These are phyloP conservation scores for Etheostoma cragini DNA, from an alignment of 2,113 vertebrate genomes.

Conservation along the genomic window DNA sequence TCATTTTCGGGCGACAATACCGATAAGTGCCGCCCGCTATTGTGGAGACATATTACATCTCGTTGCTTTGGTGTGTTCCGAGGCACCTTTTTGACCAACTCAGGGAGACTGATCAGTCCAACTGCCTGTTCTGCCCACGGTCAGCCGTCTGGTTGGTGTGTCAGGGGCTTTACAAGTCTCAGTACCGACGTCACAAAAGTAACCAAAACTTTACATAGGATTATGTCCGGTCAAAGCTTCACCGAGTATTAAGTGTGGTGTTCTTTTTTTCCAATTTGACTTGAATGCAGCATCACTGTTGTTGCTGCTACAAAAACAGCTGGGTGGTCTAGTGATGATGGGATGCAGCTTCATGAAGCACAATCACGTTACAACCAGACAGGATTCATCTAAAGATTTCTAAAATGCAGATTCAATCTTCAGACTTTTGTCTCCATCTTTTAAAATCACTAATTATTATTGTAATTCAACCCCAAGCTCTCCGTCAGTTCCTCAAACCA, in stretches of 20 bases:
- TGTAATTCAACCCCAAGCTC: not conserved
- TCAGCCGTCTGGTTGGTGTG: too few species aligned
- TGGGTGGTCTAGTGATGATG: not conserved
- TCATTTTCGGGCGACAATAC: too few species aligned
- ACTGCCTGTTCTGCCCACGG: too few species aligned
- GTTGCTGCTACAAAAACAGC: not conserved
- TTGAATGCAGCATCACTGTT: not conserved
- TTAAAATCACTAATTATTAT: not conserved
- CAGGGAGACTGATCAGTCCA: too few species aligned
- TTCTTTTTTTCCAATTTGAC: not conserved
- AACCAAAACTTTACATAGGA: not conserved
- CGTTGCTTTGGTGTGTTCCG: too few species aligned
- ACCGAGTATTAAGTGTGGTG: too few species aligned
- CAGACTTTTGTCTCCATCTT: not conserved
- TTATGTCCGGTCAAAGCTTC: not conserved
- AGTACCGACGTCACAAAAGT: not conserved
- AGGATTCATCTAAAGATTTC: not conserved
- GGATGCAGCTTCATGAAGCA: constrained; percentile 20
- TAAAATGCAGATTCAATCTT: not conserved
- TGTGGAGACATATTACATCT: too few species aligned
- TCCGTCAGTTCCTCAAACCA: not conserved
- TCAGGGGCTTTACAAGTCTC: not conserved
- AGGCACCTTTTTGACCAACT: too few species aligned
- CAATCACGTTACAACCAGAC: constrained; percentile 1
- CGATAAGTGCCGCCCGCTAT: too few species aligned